These are phyloP conservation scores for Euspilapteryx auroguttella DNA, from an alignment of 2,888 invertebrate species.

Conservation along the genomic window DNA sequence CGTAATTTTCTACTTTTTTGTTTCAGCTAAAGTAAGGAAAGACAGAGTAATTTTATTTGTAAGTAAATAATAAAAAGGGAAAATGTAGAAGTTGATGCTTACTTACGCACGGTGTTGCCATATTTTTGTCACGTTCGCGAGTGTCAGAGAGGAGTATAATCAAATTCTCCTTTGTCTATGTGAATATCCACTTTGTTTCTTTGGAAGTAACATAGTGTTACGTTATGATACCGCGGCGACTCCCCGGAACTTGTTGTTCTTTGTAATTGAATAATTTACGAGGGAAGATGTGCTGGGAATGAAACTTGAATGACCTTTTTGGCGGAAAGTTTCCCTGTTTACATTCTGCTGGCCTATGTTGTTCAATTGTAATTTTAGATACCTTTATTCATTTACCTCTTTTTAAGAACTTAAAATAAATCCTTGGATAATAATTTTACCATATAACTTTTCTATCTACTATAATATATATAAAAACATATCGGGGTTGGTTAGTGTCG, in stretches of 20 bases:
- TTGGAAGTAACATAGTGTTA: no score
- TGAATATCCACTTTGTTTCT: no score
- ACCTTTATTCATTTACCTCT: conserved; percentile 1
- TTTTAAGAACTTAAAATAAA: neutral
- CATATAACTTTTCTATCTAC: no score
- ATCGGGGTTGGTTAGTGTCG: no score
- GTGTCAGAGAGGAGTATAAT: no score
- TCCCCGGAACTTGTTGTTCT: conserved; percentile 3
- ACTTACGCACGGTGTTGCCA: no score
- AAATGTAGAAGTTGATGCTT: no score
- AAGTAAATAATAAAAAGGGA: no score
- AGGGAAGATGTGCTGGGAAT: conserved; percentile 9
- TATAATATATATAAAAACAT: no score
- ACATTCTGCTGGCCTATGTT: conserved; percentile 4
- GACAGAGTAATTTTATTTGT: conserved; percentile 1
- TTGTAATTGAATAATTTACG: conserved; percentile 12
- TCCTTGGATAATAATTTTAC: neutral
- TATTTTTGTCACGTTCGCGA: no score
- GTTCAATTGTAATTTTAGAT: conserved; percentile 2
- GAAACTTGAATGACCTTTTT: conserved; percentile 11
- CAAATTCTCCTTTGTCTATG: no score
- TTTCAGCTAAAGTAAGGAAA: conserved; percentile 2
- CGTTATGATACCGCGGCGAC: no score
- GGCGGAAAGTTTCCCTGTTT: conserved; percentile 7
- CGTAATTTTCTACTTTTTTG: conserved; percentile 37